A percentile compares a stretch with the other conserved stretches of the same genome.
phyloP scores from a whole-genome alignment of 2,797 vertebrate genomes.

The Ceryle rudis region DNA sequence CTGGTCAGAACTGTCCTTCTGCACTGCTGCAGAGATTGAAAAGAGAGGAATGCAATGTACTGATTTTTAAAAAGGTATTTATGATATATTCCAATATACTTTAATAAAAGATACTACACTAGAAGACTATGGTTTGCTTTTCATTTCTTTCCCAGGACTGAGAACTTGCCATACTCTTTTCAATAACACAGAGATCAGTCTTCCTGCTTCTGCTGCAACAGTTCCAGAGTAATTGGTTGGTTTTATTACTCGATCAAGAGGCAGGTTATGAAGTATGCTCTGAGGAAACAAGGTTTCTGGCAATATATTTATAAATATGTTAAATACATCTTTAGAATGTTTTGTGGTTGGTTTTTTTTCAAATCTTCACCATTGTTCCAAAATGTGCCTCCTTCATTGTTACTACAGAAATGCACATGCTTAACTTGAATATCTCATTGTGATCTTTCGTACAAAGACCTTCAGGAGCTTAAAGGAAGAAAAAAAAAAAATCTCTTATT shows the following conservation, averaged over 20 bases:
- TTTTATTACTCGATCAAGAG: conserved; percentile 13
- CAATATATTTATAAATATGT: not conserved
- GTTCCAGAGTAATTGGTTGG: not conserved
- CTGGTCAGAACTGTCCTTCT: not conserved
- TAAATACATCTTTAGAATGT: not conserved
- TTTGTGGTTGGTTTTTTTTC: not conserved
- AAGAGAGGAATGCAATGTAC: not conserved
- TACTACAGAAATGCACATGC: not conserved
- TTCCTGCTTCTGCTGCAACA: conserved; percentile 5
- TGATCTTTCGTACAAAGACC: not conserved
- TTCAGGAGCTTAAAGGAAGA: conserved; percentile 16
- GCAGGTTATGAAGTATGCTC: not conserved
- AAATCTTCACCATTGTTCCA: not conserved
- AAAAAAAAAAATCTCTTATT: conserved; percentile 9
- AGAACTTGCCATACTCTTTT: conserved; percentile 2
- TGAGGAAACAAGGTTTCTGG: not conserved
- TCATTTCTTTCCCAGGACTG: conserved; percentile 21
- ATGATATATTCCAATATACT: not conserved
- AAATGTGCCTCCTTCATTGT: not conserved
- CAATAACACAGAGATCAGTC: not conserved
- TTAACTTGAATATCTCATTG: conserved; percentile 20
- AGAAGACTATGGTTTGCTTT: not conserved
- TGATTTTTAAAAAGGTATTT: conserved; percentile 2
- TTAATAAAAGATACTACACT: conserved; percentile 7
- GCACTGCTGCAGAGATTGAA: not conserved